Evolutionary conservation across 1,140 invertebrate genomes (phyloP).

Genomic region (Melitaea cinxia): DNA sequence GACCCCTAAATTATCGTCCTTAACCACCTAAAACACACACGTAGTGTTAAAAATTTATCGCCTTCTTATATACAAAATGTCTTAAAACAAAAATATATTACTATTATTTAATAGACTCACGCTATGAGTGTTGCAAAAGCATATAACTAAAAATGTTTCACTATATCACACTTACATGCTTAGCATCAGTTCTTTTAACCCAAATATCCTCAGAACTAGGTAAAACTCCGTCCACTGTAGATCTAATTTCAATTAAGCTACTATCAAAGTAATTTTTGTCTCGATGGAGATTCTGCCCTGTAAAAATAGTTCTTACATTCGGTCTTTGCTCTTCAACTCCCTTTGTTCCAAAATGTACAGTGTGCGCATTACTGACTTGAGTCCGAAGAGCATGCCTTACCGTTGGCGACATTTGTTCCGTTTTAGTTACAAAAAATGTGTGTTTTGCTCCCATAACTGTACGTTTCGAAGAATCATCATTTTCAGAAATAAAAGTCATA

Average conservation of each 20-base stretch:
- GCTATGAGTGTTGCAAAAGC: too few species aligned
- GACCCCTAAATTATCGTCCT: slow-evolving; percentile 22
- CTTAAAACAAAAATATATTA: too few species aligned
- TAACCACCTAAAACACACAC: slow-evolving; percentile 36
- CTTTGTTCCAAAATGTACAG: slow-evolving; percentile 84
- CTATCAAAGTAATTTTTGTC: slow-evolving; percentile 91
- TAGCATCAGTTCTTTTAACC: slow-evolving; percentile 84
- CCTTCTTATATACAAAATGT: too few species aligned
- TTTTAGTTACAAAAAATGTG: slow-evolving; percentile 70
- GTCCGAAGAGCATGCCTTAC: slow-evolving; percentile 80
- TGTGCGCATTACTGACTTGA: slow-evolving; percentile 83
- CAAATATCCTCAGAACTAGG: slow-evolving; percentile 86
- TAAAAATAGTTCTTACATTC: slow-evolving; percentile 80
- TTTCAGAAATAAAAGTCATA: slow-evolving; percentile 13
- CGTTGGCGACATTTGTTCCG: slow-evolving; percentile 48
- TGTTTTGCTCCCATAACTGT: slow-evolving; percentile 72
- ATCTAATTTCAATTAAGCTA: slow-evolving; percentile 91
- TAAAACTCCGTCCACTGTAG: slow-evolving; percentile 84
- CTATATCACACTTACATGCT: slow-evolving; percentile 55
- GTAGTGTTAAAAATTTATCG: slow-evolving; percentile 9
- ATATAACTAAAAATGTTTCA: neutral
- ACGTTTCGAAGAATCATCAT: slow-evolving; percentile 54
- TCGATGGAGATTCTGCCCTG: slow-evolving; percentile 85
- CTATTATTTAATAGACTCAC: too few species aligned
- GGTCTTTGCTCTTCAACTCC: slow-evolving; percentile 81